A percentile compares a stretch with the other conserved stretches of the same genome.
Conservation (phyloP, 2,888 invertebrate genomes). For the Nephrotoma appendiculata region DNA sequence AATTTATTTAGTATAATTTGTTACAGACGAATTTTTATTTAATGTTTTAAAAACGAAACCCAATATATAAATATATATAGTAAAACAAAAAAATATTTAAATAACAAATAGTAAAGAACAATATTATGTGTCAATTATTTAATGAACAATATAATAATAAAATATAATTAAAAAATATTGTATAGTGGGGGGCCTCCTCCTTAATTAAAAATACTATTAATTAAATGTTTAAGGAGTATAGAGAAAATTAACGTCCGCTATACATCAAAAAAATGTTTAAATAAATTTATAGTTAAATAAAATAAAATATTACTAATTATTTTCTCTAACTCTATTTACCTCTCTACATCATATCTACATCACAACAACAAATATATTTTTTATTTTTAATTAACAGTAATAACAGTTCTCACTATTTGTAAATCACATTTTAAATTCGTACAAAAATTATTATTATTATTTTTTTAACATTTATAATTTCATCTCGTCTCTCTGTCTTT, state of each 20-base stretch:
- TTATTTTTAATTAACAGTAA: not conserved
- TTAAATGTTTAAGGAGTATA: not conserved
- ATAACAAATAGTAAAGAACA: not conserved
- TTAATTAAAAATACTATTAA: too few species aligned
- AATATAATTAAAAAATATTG: not conserved
- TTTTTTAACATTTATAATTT: not conserved
- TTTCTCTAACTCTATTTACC: not conserved
- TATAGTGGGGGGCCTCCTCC: not conserved
- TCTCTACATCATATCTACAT: not conserved
- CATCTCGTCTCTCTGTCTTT: not conserved
- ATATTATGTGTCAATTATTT: not conserved
- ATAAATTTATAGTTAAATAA: not conserved
- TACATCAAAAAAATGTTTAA: not conserved
- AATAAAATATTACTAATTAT: not conserved
- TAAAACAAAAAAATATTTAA: not conserved
- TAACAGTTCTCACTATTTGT: not conserved
- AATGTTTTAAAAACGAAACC: not conserved
- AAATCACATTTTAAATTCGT: not conserved
- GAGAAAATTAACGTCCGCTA: not conserved
- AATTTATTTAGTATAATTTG: not conserved
- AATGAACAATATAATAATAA: not conserved
- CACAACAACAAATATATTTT: not conserved
- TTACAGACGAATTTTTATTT: not conserved
- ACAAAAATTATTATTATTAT: not conserved
- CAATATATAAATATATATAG: not conserved